Base-by-base conservation (phyloP, 1,140 invertebrate genomes). In the Popillia japonica region DNA sequence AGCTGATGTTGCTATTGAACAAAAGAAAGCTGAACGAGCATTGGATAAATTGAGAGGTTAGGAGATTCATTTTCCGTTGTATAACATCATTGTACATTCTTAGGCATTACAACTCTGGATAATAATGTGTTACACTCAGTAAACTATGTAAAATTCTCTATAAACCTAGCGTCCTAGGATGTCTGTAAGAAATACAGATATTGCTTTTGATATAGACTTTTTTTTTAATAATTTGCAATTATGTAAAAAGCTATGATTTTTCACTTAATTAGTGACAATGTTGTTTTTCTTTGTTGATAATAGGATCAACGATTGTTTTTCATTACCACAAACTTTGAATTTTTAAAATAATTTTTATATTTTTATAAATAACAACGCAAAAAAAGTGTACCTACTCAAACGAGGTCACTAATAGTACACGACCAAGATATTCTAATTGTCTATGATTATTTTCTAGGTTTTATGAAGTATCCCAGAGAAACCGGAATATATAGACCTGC, bases 381-480 rank as follows among this genome's bases (percentile, higher is more conserved):
- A 48, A 17, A 48, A 48, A 7, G 44, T 68, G 10, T 11, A 20
- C 1, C 8, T 68, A 68, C 20, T 14, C 9, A 68, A 11, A 27
- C 64, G 2, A 22, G 9, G 8, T 2, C 2, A 20, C 17, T n/a
- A n/a, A 11, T 68, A 68, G 17, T 68, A 22, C 6, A 34, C 4
- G 4, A 4, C 27, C 27, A 34, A 34, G 4, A 34, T 34, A 34
- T 4, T 34, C 27, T 34, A 34, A 34, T 34, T 34, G 1, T 34
- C 27, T 34, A 34, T 2, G 27, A 4, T 4, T 34, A 34, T 34
- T 34, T 78, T 23, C 78, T 87, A 81, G 98, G 98, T 64, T 99
- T 99, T 87, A 94, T 99, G 83, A 99, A 99, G 85, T 99, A 99
- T 88, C 92, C 93, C 76, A 90, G 98, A 73, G 95, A 99, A 84